phyloP scores from a whole-genome alignment of 2,113 vertebrate species.

The Triplophysa dalaica region DNA sequence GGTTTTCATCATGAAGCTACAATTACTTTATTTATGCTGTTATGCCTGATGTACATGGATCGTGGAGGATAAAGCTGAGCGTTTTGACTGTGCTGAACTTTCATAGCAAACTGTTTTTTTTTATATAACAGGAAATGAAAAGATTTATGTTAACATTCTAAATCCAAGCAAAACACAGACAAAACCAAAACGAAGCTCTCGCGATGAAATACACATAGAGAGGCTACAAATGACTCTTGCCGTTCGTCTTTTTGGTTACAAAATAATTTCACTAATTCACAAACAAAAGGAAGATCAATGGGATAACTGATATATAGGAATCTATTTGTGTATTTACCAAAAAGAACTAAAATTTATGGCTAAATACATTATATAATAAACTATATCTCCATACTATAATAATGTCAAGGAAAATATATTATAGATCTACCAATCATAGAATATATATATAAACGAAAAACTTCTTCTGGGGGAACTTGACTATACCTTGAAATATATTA shows the following conservation, averaged over 20 bases:
- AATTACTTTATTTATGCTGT: slow-evolving; percentile 16
- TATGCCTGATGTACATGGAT: neutral
- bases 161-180: neutral
- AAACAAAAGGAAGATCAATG: slow-evolving; percentile 28
- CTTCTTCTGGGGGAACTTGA: neutral
- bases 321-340: neutral
- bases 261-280: slow-evolving; percentile 23
- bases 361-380: slow-evolving; percentile 24
- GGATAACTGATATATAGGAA: slow-evolving; percentile 11
- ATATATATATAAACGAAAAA: neutral
- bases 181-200: neutral
- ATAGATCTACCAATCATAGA: slow-evolving; percentile 22
- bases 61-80: slow-evolving; percentile 1
- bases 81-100: slow-evolving; percentile 6
- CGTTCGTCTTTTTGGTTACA: slow-evolving; percentile 4
- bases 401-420: slow-evolving; percentile 36
- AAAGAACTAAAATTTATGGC: neutral
- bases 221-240: slow-evolving; percentile 20
- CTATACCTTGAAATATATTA: neutral
- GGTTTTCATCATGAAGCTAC: slow-evolving; percentile 19
- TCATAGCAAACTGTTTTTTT: neutral
- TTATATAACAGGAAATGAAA: neutral
- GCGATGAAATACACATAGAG: neutral
- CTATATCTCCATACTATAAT: slow-evolving; percentile 10
- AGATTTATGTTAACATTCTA: neutral